Base-by-base conservation (phyloP, 2,888 invertebrate species). In the Heliconius ethilla region DNA sequence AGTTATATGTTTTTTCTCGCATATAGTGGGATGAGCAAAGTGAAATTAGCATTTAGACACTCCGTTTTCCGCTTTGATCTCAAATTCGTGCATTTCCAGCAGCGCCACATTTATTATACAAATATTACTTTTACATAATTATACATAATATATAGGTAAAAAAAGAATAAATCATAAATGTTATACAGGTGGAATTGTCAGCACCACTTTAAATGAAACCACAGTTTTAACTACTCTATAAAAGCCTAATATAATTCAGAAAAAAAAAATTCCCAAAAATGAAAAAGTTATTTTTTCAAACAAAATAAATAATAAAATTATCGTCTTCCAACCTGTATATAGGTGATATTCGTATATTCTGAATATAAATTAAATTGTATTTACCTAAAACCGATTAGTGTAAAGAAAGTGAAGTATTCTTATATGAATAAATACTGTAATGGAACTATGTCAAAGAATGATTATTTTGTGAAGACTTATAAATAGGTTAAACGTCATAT, bases 371-470 rank as follows among this genome's bases (percentile, higher is more conserved):
- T 7, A 5, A 55, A 1, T 55, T 15, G 7, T 55, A 15, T 55
- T 22, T 55, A 22, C 6, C 1, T 55, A n/a, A 33, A 37, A 37
- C n/a, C 37, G n/a, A 37, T 67, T 18, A 67, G 7, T 33, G 33
- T 33, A 7, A 33, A 67, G 37, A 37, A 67, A 11, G 66, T 37
- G 0, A 22, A 37, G 11, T 67, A 67, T 67, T 67, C 22, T 67
- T n/a, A 67, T 37, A 2, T 40, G 6, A 40, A 40, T 67, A 67
- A 40, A 67, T 67, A 40, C 5, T 40, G 67, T 67, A 67, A 67
- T 67, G 37, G 25, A 67, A 67, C 37, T 67, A 40, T 67, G 40
- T 67, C 67, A 67, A 25, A n/a, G 40, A 40, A n/a, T 40, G 5
- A 67, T 67, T 40, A 40, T 40, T 67, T 67, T 40, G 67, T 25